Evolutionary conservation across 2,113 vertebrate genomes (phyloP).

Genomic region (Trinectes maculatus): DNA sequence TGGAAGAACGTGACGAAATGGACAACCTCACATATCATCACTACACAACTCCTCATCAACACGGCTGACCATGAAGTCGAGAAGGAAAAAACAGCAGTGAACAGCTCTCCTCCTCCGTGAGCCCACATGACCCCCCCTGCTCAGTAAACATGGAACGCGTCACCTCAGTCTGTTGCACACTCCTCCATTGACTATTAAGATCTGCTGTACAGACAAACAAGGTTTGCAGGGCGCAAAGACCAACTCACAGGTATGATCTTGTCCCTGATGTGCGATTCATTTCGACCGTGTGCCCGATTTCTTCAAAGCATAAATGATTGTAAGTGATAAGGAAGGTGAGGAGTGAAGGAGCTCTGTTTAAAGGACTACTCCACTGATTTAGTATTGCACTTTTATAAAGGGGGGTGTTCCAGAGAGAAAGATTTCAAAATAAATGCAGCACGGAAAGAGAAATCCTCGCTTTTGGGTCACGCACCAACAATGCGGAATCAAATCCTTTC

Average conservation of each 20-base stretch:
- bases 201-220: constrained; percentile 2
- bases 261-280: constrained; percentile 8
- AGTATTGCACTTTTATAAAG: constrained; percentile 48
- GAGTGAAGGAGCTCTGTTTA: constrained; percentile 7
- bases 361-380: constrained; percentile 13
- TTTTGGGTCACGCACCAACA: constrained; percentile 37
- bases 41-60: constrained; percentile 16
- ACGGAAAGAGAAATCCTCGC: not conserved
- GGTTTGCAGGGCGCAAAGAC: constrained; percentile 11
- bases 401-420: not conserved
- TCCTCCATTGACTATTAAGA: not conserved
- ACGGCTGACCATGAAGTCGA: constrained; percentile 20
- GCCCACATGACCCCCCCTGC: not conserved
- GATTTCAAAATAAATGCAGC: too few species aligned
- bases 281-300: constrained; percentile 15
- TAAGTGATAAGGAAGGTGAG: not conserved
- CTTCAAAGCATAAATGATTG: constrained; percentile 2
- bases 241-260: constrained; percentile 5
- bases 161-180: not conserved
- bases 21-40: constrained; percentile 28
- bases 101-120: not conserved
- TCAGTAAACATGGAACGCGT: not conserved
- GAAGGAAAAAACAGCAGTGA: not conserved
- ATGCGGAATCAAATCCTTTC: too few species aligned
- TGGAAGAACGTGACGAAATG: constrained; percentile 51